Evolutionary conservation across 2,113 vertebrate genomes (phyloP).

Genomic region (Crotalus horridus): DNA sequence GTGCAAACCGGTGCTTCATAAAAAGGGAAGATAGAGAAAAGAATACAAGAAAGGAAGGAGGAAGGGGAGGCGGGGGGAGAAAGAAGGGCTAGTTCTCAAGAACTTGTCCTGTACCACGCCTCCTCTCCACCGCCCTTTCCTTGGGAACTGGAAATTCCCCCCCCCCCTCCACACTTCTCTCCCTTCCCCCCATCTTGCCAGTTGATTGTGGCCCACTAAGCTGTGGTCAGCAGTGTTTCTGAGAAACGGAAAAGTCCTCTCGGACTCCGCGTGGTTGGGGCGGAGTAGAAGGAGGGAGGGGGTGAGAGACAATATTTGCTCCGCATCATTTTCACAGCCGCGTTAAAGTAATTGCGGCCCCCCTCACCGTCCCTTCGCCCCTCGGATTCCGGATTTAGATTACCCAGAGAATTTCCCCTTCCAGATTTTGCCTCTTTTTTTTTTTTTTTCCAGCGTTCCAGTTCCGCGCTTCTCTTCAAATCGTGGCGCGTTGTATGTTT

Average conservation of each 20-base stretch:
- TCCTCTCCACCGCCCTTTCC: constrained; percentile 6
- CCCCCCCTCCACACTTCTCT: background rate
- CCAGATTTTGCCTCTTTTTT: background rate
- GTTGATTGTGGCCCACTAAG: constrained; percentile 51
- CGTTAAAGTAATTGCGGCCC: constrained; percentile 68
- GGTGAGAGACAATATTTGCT: constrained; percentile 60
- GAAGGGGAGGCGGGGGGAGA: background rate
- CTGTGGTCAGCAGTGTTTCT: constrained; percentile 57
- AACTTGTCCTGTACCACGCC: constrained; percentile 60
- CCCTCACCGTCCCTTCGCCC: constrained; percentile 60
- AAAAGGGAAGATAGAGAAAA: constrained; percentile 8
- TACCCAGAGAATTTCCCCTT: constrained; percentile 32
- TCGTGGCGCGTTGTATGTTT: constrained; percentile 27
- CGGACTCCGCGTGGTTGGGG: constrained; percentile 64
- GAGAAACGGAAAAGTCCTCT: constrained; percentile 63
- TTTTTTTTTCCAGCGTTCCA: background rate
- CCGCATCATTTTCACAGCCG: constrained; percentile 68
- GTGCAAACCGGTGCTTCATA: constrained; percentile 50
- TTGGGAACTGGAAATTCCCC: constrained; percentile 42
- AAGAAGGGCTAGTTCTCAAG: constrained; percentile 57
- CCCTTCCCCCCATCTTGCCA: constrained; percentile 22
- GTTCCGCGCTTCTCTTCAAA: background rate
- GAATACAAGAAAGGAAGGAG: background rate
- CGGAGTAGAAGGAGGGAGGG: constrained; percentile 51
- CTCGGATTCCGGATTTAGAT: constrained; percentile 56